phyloP scores from a whole-genome alignment of 53 echinoderm and acorn worm genomes.

The Stichopus horrens region DNA sequence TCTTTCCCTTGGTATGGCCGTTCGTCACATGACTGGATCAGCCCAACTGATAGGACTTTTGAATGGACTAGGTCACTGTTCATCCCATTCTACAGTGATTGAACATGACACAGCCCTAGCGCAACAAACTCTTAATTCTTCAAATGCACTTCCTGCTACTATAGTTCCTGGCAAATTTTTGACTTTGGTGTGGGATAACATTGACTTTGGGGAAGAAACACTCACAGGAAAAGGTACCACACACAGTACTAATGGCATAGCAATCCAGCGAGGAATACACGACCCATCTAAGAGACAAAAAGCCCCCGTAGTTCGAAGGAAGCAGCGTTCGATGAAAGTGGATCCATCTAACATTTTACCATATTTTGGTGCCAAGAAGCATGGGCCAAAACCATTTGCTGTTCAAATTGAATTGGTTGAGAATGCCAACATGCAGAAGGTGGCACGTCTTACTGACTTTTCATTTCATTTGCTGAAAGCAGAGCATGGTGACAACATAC shows the following conservation, averaged over 20 bases:
- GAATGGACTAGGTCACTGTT: constrained; percentile 61
- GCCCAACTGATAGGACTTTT: constrained; percentile 47
- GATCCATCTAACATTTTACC: constrained; percentile 44
- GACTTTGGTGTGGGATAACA: constrained; percentile 50
- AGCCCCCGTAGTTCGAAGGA: constrained; percentile 6
- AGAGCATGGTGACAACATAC: too few relatives aligned
- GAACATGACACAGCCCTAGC: constrained; percentile 69
- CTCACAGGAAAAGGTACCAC: constrained; percentile 37
- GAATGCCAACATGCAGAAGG: constrained; percentile 24
- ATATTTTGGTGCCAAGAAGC: constrained; percentile 53
- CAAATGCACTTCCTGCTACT: constrained; percentile 20
- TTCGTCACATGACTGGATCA: constrained; percentile 50
- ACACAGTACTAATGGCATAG: constrained; percentile 52
- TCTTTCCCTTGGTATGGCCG: constrained; percentile 42
- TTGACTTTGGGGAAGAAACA: constrained; percentile 45
- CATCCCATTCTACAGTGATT: constrained; percentile 29
- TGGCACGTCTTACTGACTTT: too few relatives aligned
- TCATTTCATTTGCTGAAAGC: too few relatives aligned
- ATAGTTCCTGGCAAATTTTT: neutral
- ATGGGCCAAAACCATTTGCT: constrained; percentile 51
- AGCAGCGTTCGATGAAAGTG: constrained; percentile 49
- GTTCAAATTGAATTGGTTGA: constrained; percentile 18
- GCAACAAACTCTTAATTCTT: neutral
- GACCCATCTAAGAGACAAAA: constrained; percentile 41
- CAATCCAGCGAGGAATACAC: constrained; percentile 35